A percentile compares a stretch with the other conserved stretches of the same genome.
Conservation (phyloP, 2,888 invertebrate genomes). For the Luperina nickerlii region DNA sequence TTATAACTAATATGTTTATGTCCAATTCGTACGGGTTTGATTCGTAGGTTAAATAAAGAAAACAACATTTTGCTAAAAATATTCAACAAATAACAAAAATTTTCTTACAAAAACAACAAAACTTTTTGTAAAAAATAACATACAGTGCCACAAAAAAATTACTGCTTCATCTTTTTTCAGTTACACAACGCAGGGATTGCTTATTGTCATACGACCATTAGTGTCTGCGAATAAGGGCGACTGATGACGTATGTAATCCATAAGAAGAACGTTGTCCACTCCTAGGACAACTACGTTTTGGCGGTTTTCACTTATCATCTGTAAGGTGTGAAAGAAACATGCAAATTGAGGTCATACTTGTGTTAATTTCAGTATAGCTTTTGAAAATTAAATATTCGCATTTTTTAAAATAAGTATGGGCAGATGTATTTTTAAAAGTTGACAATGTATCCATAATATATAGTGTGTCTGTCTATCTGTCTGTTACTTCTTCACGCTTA, state of each 20-base stretch:
- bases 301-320: constrained; percentile 86
- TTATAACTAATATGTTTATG: not conserved
- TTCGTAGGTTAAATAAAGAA: not conserved
- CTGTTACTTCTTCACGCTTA: too few species aligned
- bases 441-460: not conserved
- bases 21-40: not conserved
- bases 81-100: not conserved
- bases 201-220: constrained; percentile 81
- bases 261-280: constrained; percentile 81
- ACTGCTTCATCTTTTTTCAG: not conserved
- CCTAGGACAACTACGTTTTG: constrained; percentile 80
- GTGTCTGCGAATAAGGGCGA: constrained; percentile 79
- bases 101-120: not conserved
- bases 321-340: constrained; percentile 58
- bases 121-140: not conserved
- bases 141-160: constrained; percentile 10
- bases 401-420: not conserved
- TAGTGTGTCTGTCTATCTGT: too few species aligned
- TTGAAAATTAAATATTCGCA: not conserved
- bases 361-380: not conserved
- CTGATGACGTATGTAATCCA: constrained; percentile 77
- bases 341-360: not conserved
- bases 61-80: not conserved
- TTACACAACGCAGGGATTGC: constrained; percentile 77
- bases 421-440: constrained; percentile 32